These are phyloP conservation scores for Gallinago undulata DNA, from an alignment of 2,113 vertebrate genomes.

Conservation along the genomic window DNA sequence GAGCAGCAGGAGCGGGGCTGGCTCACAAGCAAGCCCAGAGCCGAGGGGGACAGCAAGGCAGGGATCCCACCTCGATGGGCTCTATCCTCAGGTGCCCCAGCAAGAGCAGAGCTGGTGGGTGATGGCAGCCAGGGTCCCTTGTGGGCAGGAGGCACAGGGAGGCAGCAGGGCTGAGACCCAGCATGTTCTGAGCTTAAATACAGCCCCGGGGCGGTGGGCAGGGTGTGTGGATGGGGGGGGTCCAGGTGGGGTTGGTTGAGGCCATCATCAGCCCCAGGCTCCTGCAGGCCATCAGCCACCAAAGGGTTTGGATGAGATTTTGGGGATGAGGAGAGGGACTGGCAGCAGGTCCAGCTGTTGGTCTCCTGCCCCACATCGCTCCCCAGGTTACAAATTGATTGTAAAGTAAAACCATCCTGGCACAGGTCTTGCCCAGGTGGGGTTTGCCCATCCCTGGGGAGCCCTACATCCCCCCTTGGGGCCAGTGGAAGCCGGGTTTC, in stretches of 20 bases:
- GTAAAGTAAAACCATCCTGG: background rate
- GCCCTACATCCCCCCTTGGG: background rate
- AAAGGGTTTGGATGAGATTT: background rate
- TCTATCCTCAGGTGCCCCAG: background rate
- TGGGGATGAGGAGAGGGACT: background rate
- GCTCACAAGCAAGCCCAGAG: background rate
- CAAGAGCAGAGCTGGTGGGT: background rate
- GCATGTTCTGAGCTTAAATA: background rate
- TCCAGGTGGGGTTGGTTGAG: background rate
- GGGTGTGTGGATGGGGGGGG: background rate
- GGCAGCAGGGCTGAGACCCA: background rate
- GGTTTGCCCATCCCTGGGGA: background rate
- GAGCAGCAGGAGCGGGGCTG: background rate
- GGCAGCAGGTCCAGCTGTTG: background rate
- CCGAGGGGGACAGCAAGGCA: fast-evolving
- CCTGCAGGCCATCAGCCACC: fast-evolving
- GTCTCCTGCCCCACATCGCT: background rate
- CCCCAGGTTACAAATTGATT: fast-evolving
- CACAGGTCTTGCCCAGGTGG: fast-evolving
- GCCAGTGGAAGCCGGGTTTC: background rate
- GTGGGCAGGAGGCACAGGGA: background rate
- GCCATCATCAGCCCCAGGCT: background rate
- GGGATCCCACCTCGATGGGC: background rate
- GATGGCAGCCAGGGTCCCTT: background rate
- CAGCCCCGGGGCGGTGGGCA: background rate